Conservation (phyloP, 2,797 vertebrate genomes). For the Halcyon smyrnensis region DNA sequence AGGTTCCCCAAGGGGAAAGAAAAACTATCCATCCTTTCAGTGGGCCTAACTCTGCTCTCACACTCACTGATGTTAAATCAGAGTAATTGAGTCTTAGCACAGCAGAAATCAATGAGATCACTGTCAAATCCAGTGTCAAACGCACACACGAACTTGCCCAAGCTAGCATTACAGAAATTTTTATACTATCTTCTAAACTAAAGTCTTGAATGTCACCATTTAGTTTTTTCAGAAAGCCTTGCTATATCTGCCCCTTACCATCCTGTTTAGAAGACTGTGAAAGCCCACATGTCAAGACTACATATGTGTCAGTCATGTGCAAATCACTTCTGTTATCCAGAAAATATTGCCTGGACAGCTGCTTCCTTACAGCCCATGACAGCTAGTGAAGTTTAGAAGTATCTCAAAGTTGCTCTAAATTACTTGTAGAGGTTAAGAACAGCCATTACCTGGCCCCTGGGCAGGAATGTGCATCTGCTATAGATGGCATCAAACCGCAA, state of each 20-base stretch:
- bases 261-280: background rate
- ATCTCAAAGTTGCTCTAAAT: background rate
- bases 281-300: background rate
- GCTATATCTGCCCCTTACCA: background rate
- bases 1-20: background rate
- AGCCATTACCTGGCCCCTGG: background rate
- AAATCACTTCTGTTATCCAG: background rate
- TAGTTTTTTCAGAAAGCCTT: background rate
- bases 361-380: background rate
- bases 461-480: background rate
- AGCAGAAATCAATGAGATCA: constrained; percentile 22
- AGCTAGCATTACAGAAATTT: background rate
- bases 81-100: background rate
- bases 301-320: background rate
- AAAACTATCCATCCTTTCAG: background rate
- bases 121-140: constrained; percentile 11
- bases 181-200: background rate
- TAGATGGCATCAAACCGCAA: background rate
- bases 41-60: background rate
- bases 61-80: background rate
- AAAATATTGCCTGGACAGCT: background rate
- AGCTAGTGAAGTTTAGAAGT: background rate
- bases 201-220: background rate
- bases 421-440: background rate
- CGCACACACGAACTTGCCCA: background rate